Percentiles rank a stretch among this genome's conserved stretches.
Conservation (phyloP, 2,113 vertebrate genomes). For the Eupsittula cactorum region DNA sequence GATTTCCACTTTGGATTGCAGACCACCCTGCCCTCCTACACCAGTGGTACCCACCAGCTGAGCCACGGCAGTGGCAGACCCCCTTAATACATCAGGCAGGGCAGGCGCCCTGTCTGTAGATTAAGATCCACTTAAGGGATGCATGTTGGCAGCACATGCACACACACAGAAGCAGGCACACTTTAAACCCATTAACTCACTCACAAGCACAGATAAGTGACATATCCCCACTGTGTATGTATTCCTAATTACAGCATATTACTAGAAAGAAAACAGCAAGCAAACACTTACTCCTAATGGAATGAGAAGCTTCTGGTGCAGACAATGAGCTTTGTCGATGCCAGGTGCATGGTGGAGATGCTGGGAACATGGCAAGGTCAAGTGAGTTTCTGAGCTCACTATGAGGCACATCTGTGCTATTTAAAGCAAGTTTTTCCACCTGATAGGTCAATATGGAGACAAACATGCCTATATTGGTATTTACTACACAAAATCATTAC, state of each 20-base stretch:
- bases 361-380: neutral
- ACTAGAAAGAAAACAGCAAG: neutral
- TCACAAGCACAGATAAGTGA: neutral
- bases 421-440: neutral
- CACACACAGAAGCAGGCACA: neutral
- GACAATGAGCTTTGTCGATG: fast-evolving
- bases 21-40: neutral
- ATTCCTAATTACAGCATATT: neutral
- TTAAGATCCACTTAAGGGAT: neutral
- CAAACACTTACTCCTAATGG: fast-evolving
- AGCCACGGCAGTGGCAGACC: fast-evolving
- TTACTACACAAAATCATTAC: neutral
- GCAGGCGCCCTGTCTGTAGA: neutral
- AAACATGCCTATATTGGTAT: neutral
- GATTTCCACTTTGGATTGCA: fast-evolving
- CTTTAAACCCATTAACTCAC: neutral
- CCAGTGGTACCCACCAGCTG: neutral
- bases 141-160: neutral
- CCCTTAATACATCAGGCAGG: neutral
- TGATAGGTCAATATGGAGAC: neutral
- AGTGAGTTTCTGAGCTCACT: neutral
- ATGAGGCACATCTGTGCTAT: neutral
- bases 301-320: neutral
- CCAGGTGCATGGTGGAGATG: fast-evolving
- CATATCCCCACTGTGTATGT: neutral